phyloP scores from a whole-genome alignment of 2,888 invertebrate species.

The Polydrusus pterygomalis region DNA sequence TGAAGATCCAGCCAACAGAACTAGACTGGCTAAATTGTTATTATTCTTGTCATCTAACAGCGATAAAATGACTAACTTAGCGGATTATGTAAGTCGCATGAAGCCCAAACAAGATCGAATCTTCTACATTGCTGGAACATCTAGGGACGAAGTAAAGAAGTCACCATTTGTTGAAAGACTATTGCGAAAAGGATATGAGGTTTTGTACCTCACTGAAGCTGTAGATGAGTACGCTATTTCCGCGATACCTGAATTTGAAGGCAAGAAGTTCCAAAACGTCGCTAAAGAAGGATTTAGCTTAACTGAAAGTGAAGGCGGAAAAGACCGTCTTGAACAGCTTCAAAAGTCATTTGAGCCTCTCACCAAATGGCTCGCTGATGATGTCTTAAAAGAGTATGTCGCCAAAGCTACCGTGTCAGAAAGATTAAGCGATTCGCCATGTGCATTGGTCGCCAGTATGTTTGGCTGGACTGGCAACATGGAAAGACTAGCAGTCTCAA shows the following conservation, averaged over 20 bases:
- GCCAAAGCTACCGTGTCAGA: conserved; percentile 90
- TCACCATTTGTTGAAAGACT: conserved; percentile 98
- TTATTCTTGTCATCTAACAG: conserved; percentile 89
- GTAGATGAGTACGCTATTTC: conserved; percentile 99
- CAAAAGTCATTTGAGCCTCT: conserved; percentile 91
- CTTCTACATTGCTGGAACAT: conserved; percentile 96
- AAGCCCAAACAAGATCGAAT: conserved; percentile 95
- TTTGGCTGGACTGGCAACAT: conserved; percentile 99
- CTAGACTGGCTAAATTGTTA: conserved; percentile 94
- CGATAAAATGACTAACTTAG: conserved; percentile 81
- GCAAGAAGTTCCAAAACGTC: conserved; percentile 99
- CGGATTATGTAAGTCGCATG: conserved; percentile 96
- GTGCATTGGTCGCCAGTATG: conserved; percentile 95
- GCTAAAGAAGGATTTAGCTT: conserved; percentile 98
- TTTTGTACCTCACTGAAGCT: conserved; percentile 94
- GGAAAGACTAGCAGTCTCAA: conserved; percentile 95
- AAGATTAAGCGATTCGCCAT: conserved; percentile 92
- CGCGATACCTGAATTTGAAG: conserved; percentile 97
- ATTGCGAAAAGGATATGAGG: conserved; percentile 94
- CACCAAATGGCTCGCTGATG: conserved; percentile 89
- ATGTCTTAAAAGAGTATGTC: conserved; percentile 85
- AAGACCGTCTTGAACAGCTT: conserved; percentile 85
- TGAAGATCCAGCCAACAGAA: conserved; percentile 97
- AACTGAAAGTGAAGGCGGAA: conserved; percentile 81
- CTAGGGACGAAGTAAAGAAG: conserved; percentile 87